Evolutionary conservation across 2,113 vertebrate genomes (phyloP), one percentile per base, ranked within the genome.

Genomic region (Jacana jacana): DNA sequence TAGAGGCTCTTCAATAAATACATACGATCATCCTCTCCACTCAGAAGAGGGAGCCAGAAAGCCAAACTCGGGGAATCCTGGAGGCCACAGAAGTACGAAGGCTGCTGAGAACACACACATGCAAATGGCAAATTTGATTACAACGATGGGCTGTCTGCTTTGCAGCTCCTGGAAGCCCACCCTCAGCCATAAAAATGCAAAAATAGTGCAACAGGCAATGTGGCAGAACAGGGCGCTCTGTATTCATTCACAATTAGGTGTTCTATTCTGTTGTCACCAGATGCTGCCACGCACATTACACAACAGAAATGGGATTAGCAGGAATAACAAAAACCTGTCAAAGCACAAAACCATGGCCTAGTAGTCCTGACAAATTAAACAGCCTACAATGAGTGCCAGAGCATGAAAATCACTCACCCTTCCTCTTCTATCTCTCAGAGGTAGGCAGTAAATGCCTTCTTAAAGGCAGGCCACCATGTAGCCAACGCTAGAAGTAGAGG

Each of bases 191-290:
- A 96, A 97, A 97, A 96, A 97, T 97, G 96, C 92, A 96, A 97
- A 97, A 96, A 95, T 82, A 89, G 78, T 95, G 95, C 96, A 97
- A 97, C 93, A 96, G 92, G 95, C 96, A 92, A 85, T 85, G 96
- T 96, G 93, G 95, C 94, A 96, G 95, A 96, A 94, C 92, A 96
- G 88, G 96, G 92, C 65, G 70, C 77, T 95, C 90, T 87, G 93
- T 85, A 96, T 97, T 97, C 96, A 97, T 94, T 97, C 95, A 97
- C 95, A 96, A 97, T 96, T 97, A 97, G 96, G 92, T 97, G 96
- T 97, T 97, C 95, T 96, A 95, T 96, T 97, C 96, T 97, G 96
- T 96, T 96, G 96, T 96, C 96, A 97, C 93, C 95, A 97, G 96
- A 96, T 96, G 96, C 96, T 97, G 95, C 95, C 95, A 97, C 88